phyloP scores from a whole-genome alignment of 2,113 vertebrate species.

The Procapra przewalskii region DNA sequence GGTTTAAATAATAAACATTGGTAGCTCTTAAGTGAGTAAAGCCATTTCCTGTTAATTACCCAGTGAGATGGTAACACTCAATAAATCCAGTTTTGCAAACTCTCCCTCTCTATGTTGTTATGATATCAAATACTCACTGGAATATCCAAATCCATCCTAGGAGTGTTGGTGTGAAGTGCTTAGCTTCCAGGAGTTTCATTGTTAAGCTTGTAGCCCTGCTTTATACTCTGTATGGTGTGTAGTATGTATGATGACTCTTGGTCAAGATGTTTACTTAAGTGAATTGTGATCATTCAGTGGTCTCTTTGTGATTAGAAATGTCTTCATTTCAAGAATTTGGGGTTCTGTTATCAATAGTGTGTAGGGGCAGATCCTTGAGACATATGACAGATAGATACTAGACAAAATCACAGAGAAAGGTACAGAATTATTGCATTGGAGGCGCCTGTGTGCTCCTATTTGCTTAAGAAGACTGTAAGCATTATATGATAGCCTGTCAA shows the following conservation, averaged over 20 bases:
- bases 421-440: neutral
- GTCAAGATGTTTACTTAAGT: neutral
- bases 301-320: neutral
- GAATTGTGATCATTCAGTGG: neutral
- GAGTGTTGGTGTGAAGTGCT: neutral
- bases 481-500: neutral
- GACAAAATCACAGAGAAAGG: neutral
- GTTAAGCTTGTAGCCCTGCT: neutral
- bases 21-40: neutral
- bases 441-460: neutral
- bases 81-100: neutral
- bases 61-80: neutral
- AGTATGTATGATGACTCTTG: neutral
- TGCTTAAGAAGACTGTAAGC: neutral
- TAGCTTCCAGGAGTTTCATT: neutral
- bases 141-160: neutral
- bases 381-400: neutral
- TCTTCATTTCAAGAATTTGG: neutral
- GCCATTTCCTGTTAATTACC: neutral
- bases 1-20: neutral
- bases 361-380: neutral
- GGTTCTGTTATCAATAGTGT: neutral
- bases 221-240: accelerated
- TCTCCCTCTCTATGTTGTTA: neutral
- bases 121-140: neutral